phyloP scores from a whole-genome alignment of 2,113 vertebrate species.

The Pterocles burchelli region DNA sequence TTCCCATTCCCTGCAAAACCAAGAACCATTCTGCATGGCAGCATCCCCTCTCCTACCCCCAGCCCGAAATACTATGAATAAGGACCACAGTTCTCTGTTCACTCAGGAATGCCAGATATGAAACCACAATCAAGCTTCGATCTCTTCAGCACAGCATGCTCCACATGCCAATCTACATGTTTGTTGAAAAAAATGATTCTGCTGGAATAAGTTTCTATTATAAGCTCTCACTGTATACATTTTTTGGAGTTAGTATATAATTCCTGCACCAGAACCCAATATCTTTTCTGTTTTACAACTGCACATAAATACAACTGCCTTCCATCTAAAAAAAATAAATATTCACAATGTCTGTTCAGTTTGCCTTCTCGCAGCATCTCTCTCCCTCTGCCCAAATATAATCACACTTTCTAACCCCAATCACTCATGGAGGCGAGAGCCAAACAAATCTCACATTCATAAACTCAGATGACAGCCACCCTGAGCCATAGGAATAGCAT shows the following conservation, averaged over 20 bases:
- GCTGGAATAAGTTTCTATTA: conserved; percentile 67
- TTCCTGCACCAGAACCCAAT: conserved; percentile 62
- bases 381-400: conserved; percentile 39
- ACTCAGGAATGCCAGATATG: conserved; percentile 70
- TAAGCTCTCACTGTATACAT: conserved; percentile 55
- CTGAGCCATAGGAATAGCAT: not conserved
- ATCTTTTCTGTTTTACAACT: conserved; percentile 68
- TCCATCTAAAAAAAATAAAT: conserved; percentile 58
- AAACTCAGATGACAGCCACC: conserved; percentile 44
- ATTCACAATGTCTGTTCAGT: conserved; percentile 61
- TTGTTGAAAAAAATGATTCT: conserved; percentile 62
- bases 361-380: conserved; percentile 55
- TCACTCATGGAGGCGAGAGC: not conserved
- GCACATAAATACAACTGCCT: conserved; percentile 65
- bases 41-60: not conserved
- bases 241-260: conserved; percentile 62
- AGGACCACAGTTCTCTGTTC: conserved; percentile 62
- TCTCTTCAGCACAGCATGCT: conserved; percentile 70
- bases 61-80: conserved; percentile 41
- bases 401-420: conserved; percentile 23
- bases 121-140: conserved; percentile 71
- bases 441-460: conserved; percentile 65
- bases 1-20: not conserved
- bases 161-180: conserved; percentile 61
- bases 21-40: conserved; percentile 7